phyloP scores from a whole-genome alignment of 2,113 vertebrate species.

The Pyxicephalus adspersus region DNA sequence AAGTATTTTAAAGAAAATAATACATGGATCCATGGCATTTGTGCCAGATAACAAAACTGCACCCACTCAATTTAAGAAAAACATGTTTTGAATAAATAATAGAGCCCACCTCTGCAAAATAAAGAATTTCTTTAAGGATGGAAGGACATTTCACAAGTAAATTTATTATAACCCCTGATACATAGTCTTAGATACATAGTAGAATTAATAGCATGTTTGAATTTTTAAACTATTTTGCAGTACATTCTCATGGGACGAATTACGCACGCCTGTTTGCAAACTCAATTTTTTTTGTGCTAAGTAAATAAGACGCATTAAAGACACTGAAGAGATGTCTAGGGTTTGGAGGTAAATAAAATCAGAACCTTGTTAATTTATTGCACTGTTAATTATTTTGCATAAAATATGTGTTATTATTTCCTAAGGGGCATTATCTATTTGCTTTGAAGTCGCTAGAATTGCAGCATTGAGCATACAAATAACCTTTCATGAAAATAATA shows the following conservation, averaged over 20 bases:
- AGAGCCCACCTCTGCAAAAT: background rate
- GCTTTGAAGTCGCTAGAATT: slow-evolving; percentile 1
- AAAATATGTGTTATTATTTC: slow-evolving; percentile 7
- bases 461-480: background rate
- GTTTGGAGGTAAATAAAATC: background rate
- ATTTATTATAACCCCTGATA: background rate
- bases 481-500: background rate
- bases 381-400: slow-evolving; percentile 5
- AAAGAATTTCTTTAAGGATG: background rate
- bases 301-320: slow-evolving; percentile 11
- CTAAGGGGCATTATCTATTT: background rate
- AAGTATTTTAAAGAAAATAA: no score
- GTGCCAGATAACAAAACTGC: no score
- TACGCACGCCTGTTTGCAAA: background rate
- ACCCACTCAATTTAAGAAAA: background rate
- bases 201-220: slow-evolving; percentile 27
- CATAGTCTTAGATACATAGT: background rate
- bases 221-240: slow-evolving; percentile 14
- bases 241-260: background rate
- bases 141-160: background rate
- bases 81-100: background rate
- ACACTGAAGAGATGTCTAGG: background rate
- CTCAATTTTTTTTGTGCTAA: background rate
- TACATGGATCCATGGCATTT: no score
- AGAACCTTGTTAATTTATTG: background rate